Evolutionary conservation across 2,888 invertebrate genomes (phyloP).

Genomic region (Troides helena): DNA sequence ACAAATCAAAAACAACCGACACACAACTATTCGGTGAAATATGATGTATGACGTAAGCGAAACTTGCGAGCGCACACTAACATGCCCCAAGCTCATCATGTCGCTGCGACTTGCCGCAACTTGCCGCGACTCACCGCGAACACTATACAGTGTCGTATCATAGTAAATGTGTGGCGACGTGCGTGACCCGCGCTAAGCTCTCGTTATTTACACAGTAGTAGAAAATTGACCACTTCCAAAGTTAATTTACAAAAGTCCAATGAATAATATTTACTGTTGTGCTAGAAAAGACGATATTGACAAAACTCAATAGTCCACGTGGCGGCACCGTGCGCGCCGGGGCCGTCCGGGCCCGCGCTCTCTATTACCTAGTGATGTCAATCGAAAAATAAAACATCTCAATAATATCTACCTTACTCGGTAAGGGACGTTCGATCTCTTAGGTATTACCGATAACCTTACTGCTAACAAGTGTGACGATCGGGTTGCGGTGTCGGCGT

Average conservation of each 20-base stretch:
- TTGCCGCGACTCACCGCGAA: conserved; percentile 47
- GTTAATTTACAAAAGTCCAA: conserved; percentile 72
- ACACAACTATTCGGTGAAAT: conserved; percentile 71
- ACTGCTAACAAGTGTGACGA: conserved; percentile 74
- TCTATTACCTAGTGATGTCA: conserved; percentile 59
- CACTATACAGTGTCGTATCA: conserved; percentile 56
- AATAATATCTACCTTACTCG: conserved; percentile 78
- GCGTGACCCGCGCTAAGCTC: conserved; percentile 77
- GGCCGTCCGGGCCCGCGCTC: conserved; percentile 20
- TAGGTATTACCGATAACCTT: conserved; percentile 76
- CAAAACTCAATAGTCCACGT: conserved; percentile 47
- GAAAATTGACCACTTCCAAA: conserved; percentile 78
- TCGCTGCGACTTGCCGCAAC: conserved; percentile 34
- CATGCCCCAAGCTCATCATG: conserved; percentile 74
- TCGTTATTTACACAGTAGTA: conserved; percentile 78
- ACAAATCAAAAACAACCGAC: conserved; percentile 71
- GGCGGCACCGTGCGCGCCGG: conserved; percentile 25
- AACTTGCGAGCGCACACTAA: conserved; percentile 70
- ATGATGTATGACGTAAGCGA: conserved; percentile 67
- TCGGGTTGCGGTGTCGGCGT: conserved; percentile 41
- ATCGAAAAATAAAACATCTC: conserved; percentile 72
- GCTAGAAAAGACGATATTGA: conserved; percentile 71
- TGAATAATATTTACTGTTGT: conserved; percentile 65
- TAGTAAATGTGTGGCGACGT: conserved; percentile 70
- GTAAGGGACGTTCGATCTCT: conserved; percentile 80